Conservation (phyloP, 2,797 vertebrate species). For the Mus caroli region DNA sequence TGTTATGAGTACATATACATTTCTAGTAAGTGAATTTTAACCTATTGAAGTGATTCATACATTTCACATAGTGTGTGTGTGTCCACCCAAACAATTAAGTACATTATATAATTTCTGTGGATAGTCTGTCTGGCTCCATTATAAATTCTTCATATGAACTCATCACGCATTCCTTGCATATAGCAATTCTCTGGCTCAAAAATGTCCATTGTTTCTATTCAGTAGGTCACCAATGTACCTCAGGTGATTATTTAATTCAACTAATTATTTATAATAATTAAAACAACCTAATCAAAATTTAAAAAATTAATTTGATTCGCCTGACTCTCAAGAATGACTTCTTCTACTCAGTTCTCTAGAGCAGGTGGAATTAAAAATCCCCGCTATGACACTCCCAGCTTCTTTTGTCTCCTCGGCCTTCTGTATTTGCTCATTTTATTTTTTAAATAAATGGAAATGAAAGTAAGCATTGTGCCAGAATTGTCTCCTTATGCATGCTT, state of each 20-base stretch:
- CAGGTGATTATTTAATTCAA: neutral
- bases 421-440: conserved; percentile 17
- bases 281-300: neutral
- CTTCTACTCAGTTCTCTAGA: neutral
- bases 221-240: neutral
- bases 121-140: neutral
- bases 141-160: neutral
- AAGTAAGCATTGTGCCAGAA: conserved; percentile 13
- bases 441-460: neutral
- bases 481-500: conserved; percentile 35
- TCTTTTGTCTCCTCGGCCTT: neutral
- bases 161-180: neutral
- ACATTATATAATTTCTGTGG: neutral
- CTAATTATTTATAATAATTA: neutral
- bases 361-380: neutral
- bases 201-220: neutral
- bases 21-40: conserved; percentile 26
- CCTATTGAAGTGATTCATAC: neutral
- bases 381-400: neutral
- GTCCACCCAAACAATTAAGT: neutral
- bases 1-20: neutral
- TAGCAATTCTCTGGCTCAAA: neutral
- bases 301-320: neutral
- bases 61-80: neutral
- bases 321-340: neutral